Base-by-base conservation (phyloP, 2,113 vertebrate genomes). In the Callipepla californica region DNA sequence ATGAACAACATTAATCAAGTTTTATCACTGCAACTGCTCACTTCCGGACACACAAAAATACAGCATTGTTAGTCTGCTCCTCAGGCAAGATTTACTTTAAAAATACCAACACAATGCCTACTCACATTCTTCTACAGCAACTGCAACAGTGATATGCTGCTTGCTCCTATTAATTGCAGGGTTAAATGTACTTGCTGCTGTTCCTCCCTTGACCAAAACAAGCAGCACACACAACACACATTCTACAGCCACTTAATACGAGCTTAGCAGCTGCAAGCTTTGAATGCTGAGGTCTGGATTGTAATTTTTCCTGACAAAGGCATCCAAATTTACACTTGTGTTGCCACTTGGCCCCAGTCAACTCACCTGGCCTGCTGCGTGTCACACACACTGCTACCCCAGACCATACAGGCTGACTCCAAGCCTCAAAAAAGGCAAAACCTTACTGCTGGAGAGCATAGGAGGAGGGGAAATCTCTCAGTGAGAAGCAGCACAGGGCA, bases 91-190 rank as follows among this genome's bases (percentile, higher is more conserved):
- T 96, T 96, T 96, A 96, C 89, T 95, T 97, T 96, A 95, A 91
- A 96, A 96, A 96, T 95, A 94, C 95, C 94, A 91, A 90, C 96
- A 95, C 72, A 1, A 94, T 95, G 94, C 95, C 94, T 94, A 42
- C 91, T 57, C 84, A 45, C 93, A 96, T 96, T 94, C 94, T 58
- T 89, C 69, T 90, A 30, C 10, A 90, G 82, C 95, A 93, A 91
- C 94, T 96, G 93, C 75, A 67, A 42, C 4, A 36, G 55, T 19
- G 93, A 85, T 26, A 95, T 5, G 28, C 66, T 85, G 59, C 79
- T 72, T 30, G 36, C 61, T 67, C 57, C 82, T 85, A 68, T 79
- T 87, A 75, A 75, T 47, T 68, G 88, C 83, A 66, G 85, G 0
- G 44, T 62, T 81, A 90, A 83, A 80, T 22, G 83, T 40, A 26